Evolutionary conservation across 2,113 vertebrate genomes (phyloP), one percentile per base, ranked within the genome.

Genomic region (Pipra filicauda): DNA sequence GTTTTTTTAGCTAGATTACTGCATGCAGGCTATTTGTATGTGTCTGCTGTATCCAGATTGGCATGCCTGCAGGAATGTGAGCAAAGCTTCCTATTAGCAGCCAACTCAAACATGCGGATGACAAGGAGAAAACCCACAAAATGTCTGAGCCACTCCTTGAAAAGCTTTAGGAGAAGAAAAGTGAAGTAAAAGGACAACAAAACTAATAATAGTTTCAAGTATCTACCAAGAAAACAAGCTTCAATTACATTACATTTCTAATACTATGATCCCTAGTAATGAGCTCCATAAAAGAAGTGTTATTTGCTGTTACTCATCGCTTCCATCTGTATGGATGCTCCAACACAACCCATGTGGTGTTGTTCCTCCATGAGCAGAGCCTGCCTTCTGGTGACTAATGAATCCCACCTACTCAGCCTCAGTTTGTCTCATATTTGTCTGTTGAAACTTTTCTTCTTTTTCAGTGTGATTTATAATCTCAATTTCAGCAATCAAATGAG

Each of bases 271-370:
- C 41, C 10, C 30, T 71, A 80, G 16, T 39, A 79, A 11, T 4
- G 49, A 90, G 59, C 81, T 66, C 33, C 39, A 27, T 83, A 64
- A 85, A 64, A 85, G 71, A 66, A 65, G 30, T 62, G 46, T 58
- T 54, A 37, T 54, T 88, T 90, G 85, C 81, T 79, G 28, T 95
- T 91, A 93, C 75, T 95, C 82, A 96, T 88, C 73, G 39, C 44
- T 77, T 93, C 88, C 22, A 20, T 86, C 74, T 74, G 51, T 31
- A 26, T 2, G 5, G 59, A 55, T 80, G 72, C 75, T 83, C 48
- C 55, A 74, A 89, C 67, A 70, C 72, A 80, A 18, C 21, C 71
- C 78, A 44, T 41, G 55, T 86, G 59, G 27, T 82, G 26, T 7
- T 78, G 43, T 39, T 93, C 70, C 66, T 82, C 37, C 43, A 51